Conservation (phyloP, 2,888 invertebrate species). For the Tuberolachnus salignus region DNA sequence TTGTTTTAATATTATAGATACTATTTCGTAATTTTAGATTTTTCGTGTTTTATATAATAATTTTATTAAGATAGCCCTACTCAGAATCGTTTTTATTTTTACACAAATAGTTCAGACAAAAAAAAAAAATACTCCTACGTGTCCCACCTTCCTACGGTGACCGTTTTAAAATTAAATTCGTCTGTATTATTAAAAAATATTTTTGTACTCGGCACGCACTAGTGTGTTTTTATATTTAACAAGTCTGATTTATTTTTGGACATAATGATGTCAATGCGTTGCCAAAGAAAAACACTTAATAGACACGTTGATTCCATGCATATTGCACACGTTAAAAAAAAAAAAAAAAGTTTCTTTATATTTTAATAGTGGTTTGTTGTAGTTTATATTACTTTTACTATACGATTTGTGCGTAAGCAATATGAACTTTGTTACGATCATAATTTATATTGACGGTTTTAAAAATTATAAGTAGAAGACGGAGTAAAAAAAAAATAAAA, state of each 20-base stretch:
- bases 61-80: too few relatives aligned
- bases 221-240: slow-evolving; percentile 25
- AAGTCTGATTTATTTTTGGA: slow-evolving; percentile 38
- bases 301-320: slow-evolving; percentile 8
- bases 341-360: neutral
- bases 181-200: slow-evolving; percentile 3
- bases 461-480: too few relatives aligned
- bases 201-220: neutral
- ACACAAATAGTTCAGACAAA: too few relatives aligned
- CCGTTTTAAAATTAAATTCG: slow-evolving; percentile 11
- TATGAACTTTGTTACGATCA: too few relatives aligned
- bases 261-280: slow-evolving; percentile 17
- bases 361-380: slow-evolving; percentile 2
- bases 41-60: too few relatives aligned
- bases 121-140: too few relatives aligned
- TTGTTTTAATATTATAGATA: too few relatives aligned
- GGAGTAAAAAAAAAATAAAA: too few relatives aligned
- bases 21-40: too few relatives aligned
- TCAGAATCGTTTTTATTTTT: too few relatives aligned
- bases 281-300: slow-evolving; percentile 17
- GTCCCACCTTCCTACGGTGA: too few relatives aligned
- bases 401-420: neutral
- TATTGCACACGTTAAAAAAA: neutral
- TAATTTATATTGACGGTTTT: too few relatives aligned
- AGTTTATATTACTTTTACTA: neutral